Percentiles rank a stretch among this genome's conserved stretches.
These are phyloP conservation scores for Patella ulyssiponensis DNA, from an alignment of 2,888 invertebrate genomes.

Conservation along the genomic window DNA sequence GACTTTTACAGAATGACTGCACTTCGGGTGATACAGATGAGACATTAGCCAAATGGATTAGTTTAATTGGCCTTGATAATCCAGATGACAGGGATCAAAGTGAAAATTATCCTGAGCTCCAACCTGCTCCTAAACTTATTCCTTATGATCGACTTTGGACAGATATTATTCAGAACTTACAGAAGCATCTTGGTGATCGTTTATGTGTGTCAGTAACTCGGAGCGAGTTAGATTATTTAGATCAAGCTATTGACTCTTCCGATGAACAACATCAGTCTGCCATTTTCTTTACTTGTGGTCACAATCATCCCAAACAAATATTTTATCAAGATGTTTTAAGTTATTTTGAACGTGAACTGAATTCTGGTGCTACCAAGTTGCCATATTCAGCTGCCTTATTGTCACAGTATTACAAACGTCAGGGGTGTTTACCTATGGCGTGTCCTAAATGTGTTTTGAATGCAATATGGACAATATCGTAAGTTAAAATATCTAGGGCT, in stretches of 20 bases:
- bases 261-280: constrained; percentile 35
- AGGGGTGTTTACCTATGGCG: constrained; percentile 53
- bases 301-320: constrained; percentile 52
- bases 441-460: constrained; percentile 65
- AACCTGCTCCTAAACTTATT: constrained; percentile 38
- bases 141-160: constrained; percentile 60
- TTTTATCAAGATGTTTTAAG: constrained; percentile 51
- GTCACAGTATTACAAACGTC: constrained; percentile 52
- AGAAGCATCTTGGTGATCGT: constrained; percentile 34
- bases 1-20: constrained; percentile 35
- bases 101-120: constrained; percentile 27
- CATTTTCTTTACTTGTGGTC: constrained; percentile 65
- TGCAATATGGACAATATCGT: constrained; percentile 37
- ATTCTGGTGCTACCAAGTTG: constrained; percentile 41
- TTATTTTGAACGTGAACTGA: constrained; percentile 46
- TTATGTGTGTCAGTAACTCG: background rate
- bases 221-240: constrained; percentile 2
- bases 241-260: background rate
- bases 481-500: constrained; percentile 13
- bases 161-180: constrained; percentile 58
- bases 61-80: background rate
- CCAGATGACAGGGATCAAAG: background rate
- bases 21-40: constrained; percentile 34
- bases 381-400: constrained; percentile 55
- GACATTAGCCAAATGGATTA: constrained; percentile 14